Evolutionary conservation across 2,113 vertebrate genomes (phyloP).

Genomic region (Amphiprion percula): DNA sequence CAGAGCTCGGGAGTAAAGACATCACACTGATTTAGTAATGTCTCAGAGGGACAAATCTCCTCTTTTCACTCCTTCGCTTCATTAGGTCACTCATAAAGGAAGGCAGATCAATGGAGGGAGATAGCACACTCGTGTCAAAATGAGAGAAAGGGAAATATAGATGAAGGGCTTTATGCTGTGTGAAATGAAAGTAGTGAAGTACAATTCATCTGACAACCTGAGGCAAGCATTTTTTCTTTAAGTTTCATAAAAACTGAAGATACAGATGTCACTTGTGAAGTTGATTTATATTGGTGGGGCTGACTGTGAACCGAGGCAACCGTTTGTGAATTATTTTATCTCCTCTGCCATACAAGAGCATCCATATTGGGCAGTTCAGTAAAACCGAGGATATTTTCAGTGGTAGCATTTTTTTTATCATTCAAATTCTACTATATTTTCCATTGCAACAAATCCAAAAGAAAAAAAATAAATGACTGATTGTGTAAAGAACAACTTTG

Average conservation of each 20-base stretch:
- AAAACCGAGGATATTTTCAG: neutral
- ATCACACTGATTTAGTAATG: conserved; percentile 69
- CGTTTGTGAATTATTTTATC: neutral
- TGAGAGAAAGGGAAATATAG: conserved; percentile 26
- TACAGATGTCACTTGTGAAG: conserved; percentile 22
- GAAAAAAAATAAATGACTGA: neutral
- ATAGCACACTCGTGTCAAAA: conserved; percentile 46
- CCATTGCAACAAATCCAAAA: neutral
- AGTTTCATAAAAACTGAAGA: conserved; percentile 34
- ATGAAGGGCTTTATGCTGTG: conserved; percentile 48
- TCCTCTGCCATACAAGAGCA: neutral
- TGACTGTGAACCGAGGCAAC: neutral
- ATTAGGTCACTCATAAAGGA: conserved; percentile 75
- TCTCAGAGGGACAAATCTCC: conserved; percentile 62
- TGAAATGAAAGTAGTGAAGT: conserved; percentile 45
- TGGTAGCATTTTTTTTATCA: neutral
- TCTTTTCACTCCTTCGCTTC: conserved; percentile 60
- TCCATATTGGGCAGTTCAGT: neutral
- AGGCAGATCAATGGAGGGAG: conserved; percentile 71
- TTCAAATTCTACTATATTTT: neutral
- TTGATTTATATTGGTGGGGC: conserved; percentile 5
- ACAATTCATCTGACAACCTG: conserved; percentile 42
- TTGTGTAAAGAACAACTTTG: neutral
- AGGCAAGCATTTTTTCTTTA: conserved; percentile 29
- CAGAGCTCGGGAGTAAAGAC: conserved; percentile 60